Evolutionary conservation across 2,888 invertebrate species (phyloP).

Genomic region (Lasius platythorax): DNA sequence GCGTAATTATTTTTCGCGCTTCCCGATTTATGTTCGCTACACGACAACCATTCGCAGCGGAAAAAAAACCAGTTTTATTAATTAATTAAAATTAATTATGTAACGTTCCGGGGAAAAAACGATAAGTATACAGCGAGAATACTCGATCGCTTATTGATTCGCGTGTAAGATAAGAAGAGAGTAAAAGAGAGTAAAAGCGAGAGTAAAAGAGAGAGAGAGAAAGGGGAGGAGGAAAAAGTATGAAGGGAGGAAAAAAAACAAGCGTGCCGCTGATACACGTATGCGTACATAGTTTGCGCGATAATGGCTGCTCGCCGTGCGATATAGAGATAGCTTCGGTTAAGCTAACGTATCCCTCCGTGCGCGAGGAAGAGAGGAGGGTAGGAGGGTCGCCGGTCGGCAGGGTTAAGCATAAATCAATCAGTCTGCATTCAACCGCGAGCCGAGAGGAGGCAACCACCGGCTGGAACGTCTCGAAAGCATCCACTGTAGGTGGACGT

Average conservation of each 20-base stretch:
- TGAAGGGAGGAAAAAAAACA: conserved; percentile 51
- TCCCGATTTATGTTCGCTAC: not conserved
- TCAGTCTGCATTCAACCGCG: conserved; percentile 73
- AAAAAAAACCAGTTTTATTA: conserved; percentile 1
- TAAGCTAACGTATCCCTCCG: conserved; percentile 45
- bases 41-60: not conserved
- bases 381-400: conserved; percentile 75
- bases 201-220: conserved; percentile 34
- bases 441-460: conserved; percentile 53
- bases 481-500: conserved; percentile 70
- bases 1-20: not conserved
- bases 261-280: conserved; percentile 66
- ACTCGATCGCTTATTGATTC: conserved; percentile 49
- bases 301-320: conserved; percentile 74
- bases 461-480: conserved; percentile 39
- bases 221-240: not conserved
- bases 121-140: not conserved
- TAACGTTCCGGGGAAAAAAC: not conserved
- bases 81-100: conserved; percentile 29
- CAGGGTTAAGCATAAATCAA: conserved; percentile 82
- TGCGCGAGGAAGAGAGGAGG: conserved; percentile 60
- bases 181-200: not conserved
- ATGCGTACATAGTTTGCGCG: conserved; percentile 75
- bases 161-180: conserved; percentile 29
- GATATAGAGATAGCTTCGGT: conserved; percentile 76